Conservation (phyloP, 2,888 invertebrate species). For the Lasioglossum pauxillum region DNA sequence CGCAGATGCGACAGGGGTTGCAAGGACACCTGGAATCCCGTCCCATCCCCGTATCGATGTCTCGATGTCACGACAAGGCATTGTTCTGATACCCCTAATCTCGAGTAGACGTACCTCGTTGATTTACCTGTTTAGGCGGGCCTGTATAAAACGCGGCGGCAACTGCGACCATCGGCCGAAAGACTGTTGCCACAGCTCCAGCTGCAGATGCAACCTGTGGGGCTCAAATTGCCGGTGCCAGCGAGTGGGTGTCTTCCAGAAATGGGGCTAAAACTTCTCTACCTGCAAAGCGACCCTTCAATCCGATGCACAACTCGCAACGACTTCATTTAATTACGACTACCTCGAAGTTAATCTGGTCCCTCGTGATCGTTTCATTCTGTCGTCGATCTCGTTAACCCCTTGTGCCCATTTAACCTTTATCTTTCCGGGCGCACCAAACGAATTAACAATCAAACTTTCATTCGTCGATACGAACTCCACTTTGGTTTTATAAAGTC, state of each 20-base stretch:
- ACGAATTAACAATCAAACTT: neutral
- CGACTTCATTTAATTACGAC: slow-evolving; percentile 5
- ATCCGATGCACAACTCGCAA: slow-evolving; percentile 6
- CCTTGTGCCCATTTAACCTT: neutral
- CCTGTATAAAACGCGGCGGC: slow-evolving; percentile 92
- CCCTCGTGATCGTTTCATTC: neutral
- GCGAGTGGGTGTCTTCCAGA: slow-evolving; percentile 94
- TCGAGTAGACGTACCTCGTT: slow-evolving; percentile 90
- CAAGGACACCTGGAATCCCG: neutral
- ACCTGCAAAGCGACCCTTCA: neutral
- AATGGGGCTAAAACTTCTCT: slow-evolving; percentile 89
- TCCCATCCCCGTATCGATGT: slow-evolving; percentile 56
- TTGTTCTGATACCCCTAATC: slow-evolving; percentile 81
- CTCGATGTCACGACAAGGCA: slow-evolving; percentile 67
- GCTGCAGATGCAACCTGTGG: slow-evolving; percentile 95
- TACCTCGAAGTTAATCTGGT: neutral
- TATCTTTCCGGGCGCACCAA: neutral
- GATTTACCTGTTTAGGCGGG: slow-evolving; percentile 94
- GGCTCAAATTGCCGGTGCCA: slow-evolving; percentile 95
- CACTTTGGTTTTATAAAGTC: neutral
- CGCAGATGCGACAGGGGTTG: neutral
- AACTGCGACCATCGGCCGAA: slow-evolving; percentile 94
- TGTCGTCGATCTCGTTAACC: neutral
- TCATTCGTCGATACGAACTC: neutral
- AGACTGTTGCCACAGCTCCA: slow-evolving; percentile 94